These are phyloP conservation scores for Eulithis testata DNA, from an alignment of 2,888 invertebrate genomes.

Conservation along the genomic window DNA sequence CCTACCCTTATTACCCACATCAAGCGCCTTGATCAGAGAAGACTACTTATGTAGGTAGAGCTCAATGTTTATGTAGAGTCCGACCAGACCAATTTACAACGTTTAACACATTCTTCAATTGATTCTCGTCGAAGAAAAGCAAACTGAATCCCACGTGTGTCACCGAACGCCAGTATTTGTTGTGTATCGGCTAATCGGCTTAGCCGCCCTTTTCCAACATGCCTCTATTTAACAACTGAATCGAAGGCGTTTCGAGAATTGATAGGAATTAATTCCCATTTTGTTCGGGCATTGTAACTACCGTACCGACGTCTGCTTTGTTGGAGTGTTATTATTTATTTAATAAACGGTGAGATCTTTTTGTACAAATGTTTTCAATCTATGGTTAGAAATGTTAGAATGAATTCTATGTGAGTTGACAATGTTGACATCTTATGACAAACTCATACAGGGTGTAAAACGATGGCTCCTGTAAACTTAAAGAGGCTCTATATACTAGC, in stretches of 20 bases:
- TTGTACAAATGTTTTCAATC: slow-evolving; percentile 70
- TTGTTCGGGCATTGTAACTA: slow-evolving; percentile 79
- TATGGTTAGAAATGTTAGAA: slow-evolving; percentile 32
- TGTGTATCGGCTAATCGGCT: slow-evolving; percentile 81
- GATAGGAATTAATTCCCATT: slow-evolving; percentile 82
- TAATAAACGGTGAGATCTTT: slow-evolving; percentile 74
- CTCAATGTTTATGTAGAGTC: slow-evolving; percentile 14
- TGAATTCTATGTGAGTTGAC: slow-evolving; percentile 11
- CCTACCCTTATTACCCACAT: no score
- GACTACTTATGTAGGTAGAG: not conserved
- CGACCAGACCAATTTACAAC: slow-evolving; percentile 29
- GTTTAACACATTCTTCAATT: slow-evolving; percentile 38
- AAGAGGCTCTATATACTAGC: not conserved
- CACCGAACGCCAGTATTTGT: slow-evolving; percentile 72
- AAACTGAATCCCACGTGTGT: slow-evolving; percentile 69
- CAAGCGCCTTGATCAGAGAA: no score
- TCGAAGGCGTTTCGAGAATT: slow-evolving; percentile 79
- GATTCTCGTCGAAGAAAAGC: slow-evolving; percentile 50
- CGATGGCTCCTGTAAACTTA: not conserved
- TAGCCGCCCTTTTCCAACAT: slow-evolving; percentile 63
- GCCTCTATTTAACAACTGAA: slow-evolving; percentile 65
- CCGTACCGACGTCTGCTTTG: slow-evolving; percentile 66
- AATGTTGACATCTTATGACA: slow-evolving; percentile 19
- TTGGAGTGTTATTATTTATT: slow-evolving; percentile 77
- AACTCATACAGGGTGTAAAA: slow-evolving; percentile 8